phyloP scores from a whole-genome alignment of 2,113 vertebrate species.

The Uria aalge region DNA sequence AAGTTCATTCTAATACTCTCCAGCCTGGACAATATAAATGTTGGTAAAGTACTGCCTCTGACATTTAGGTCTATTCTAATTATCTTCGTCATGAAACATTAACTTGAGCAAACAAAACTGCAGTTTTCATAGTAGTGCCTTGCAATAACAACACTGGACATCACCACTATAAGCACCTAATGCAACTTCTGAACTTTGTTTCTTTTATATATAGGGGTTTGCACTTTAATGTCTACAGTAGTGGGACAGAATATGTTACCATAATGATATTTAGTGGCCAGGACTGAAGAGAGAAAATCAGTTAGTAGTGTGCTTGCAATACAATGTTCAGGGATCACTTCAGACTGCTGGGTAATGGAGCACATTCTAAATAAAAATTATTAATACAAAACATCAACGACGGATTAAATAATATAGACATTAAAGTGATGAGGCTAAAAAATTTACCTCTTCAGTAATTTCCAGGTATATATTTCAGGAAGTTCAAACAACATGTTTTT shows the following conservation, averaged over 20 bases:
- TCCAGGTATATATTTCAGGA: not conserved
- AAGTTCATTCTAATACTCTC: conserved; percentile 16
- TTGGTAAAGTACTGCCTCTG: not conserved
- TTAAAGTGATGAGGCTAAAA: not conserved
- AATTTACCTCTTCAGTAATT: not conserved
- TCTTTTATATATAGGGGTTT: not conserved
- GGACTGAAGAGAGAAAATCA: not conserved
- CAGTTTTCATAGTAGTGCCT: not conserved
- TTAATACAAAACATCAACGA: not conserved
- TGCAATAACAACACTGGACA: not conserved
- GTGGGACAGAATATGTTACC: not conserved
- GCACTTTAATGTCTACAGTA: not conserved
- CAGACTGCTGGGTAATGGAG: not conserved
- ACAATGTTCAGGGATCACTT: not conserved
- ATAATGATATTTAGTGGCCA: not conserved
- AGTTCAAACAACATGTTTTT: not conserved
- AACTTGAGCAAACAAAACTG: not conserved
- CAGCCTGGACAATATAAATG: not conserved
- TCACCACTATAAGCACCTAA: not conserved
- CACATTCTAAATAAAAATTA: not conserved
- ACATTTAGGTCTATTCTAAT: not conserved
- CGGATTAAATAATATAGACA: not conserved
- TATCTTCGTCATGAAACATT: not conserved
- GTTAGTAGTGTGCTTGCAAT: not conserved
- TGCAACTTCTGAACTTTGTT: not conserved